These are phyloP conservation scores for Agapornis roseicollis DNA, from an alignment of 2,113 vertebrate species.

Conservation along the genomic window DNA sequence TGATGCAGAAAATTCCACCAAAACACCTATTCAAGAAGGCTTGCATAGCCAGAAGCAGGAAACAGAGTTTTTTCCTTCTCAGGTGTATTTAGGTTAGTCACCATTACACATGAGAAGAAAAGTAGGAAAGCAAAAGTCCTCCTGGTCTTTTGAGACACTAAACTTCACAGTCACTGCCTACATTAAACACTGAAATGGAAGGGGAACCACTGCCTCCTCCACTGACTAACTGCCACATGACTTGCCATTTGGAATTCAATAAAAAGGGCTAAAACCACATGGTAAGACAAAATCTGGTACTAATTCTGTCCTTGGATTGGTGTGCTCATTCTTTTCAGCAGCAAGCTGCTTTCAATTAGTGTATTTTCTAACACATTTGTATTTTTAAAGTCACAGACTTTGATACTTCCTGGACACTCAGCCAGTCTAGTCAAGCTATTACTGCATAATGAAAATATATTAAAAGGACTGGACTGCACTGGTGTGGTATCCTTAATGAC, in stretches of 20 bases:
- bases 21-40: neutral
- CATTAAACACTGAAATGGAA: neutral
- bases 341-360: neutral
- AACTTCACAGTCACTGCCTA: neutral
- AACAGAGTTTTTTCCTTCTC: neutral
- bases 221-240: neutral
- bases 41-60: neutral
- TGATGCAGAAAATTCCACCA: neutral
- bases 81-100: neutral
- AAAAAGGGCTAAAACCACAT: neutral
- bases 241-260: neutral
- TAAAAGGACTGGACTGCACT: neutral
- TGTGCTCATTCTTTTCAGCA: neutral
- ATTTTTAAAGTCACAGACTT: neutral
- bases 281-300: neutral
- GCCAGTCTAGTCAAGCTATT: neutral
- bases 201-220: neutral
- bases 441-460: neutral
- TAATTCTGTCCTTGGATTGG: neutral
- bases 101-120: neutral
- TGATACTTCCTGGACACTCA: neutral
- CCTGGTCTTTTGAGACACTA: neutral
- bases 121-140: neutral
- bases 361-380: neutral
- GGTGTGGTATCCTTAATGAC: neutral